These are phyloP conservation scores for Oncopodura yosiiana DNA, from an alignment of 1,140 invertebrate species.

Conservation along the genomic window DNA sequence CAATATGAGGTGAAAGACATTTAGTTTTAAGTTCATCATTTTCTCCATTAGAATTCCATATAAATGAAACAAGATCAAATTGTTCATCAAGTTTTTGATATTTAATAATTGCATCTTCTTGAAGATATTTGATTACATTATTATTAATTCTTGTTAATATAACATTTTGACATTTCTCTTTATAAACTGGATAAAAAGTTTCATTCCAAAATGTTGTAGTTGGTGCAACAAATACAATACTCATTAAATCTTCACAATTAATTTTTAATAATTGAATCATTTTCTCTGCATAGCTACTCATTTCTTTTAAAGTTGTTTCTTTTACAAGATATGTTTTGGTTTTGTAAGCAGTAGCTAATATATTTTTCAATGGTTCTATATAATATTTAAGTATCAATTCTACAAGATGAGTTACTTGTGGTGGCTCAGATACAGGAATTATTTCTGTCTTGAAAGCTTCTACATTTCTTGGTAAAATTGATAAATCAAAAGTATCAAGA, in stretches of 20 bases:
- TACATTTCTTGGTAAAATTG: constrained; percentile 11
- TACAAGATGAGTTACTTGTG: constrained; percentile 14
- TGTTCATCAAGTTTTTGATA: constrained; percentile 21
- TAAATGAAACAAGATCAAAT: constrained; percentile 29
- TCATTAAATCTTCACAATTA: constrained; percentile 24
- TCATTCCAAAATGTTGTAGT: constrained; percentile 29
- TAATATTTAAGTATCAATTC: constrained; percentile 20
- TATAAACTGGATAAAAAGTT: constrained; percentile 27
- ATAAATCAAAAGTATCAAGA: neutral
- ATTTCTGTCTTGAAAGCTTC: constrained; percentile 16
- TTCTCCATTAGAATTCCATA: constrained; percentile 22
- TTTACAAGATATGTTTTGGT: constrained; percentile 6
- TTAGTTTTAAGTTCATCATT: constrained; percentile 28
- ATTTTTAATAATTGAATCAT: constrained; percentile 10
- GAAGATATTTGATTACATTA: constrained; percentile 13
- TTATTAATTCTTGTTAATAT: neutral
- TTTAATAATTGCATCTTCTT: constrained; percentile 13
- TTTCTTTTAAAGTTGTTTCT: constrained; percentile 14
- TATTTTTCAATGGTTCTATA: constrained; percentile 17
- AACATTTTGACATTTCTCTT: constrained; percentile 22
- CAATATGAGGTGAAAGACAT: constrained; percentile 23
- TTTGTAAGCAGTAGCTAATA: constrained; percentile 7
- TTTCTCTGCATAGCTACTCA: constrained; percentile 11
- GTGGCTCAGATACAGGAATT: constrained; percentile 24
- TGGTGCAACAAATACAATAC: constrained; percentile 31